These are phyloP conservation scores for Tragulus kanchil DNA, from an alignment of 2,113 vertebrate genomes.

Conservation along the genomic window DNA sequence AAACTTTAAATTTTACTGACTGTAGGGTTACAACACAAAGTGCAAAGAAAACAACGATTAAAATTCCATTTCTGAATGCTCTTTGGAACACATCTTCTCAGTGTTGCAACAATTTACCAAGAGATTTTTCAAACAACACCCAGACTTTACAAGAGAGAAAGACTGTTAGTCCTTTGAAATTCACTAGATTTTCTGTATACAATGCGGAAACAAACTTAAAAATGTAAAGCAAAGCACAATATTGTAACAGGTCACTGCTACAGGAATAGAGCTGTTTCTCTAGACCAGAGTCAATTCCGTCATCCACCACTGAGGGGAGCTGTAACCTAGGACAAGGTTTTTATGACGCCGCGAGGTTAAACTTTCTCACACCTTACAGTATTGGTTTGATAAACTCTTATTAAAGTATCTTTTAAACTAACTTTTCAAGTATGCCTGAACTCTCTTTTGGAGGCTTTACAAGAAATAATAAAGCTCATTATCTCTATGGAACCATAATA, in stretches of 20 bases:
- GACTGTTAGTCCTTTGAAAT: neutral
- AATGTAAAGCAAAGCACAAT: neutral
- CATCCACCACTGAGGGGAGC: constrained; percentile 88
- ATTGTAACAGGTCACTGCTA: neutral
- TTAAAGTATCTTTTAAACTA: constrained; percentile 55
- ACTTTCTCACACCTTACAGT: constrained; percentile 39
- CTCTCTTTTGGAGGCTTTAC: neutral
- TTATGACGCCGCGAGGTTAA: neutral
- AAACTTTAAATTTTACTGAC: neutral
- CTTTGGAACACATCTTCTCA: neutral
- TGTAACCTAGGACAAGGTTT: constrained; percentile 84
- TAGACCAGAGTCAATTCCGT: constrained; percentile 57
- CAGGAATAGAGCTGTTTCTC: constrained; percentile 17
- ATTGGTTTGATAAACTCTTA: constrained; percentile 39
- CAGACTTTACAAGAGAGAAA: constrained; percentile 41
- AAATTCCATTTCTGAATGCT: neutral
- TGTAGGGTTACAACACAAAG: neutral
- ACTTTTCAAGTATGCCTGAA: neutral
- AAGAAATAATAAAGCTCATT: constrained; percentile 9
- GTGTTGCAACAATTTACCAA: neutral
- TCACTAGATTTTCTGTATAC: neutral
- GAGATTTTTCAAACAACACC: constrained; percentile 27
- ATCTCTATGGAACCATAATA: neutral
- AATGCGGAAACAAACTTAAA: constrained; percentile 29
- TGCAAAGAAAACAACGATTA: neutral